A percentile compares a stretch with the other conserved stretches of the same genome.
Evolutionary conservation across 2,797 vertebrate genomes (phyloP).

Genomic region (Lepilemur ruficaudatus): DNA sequence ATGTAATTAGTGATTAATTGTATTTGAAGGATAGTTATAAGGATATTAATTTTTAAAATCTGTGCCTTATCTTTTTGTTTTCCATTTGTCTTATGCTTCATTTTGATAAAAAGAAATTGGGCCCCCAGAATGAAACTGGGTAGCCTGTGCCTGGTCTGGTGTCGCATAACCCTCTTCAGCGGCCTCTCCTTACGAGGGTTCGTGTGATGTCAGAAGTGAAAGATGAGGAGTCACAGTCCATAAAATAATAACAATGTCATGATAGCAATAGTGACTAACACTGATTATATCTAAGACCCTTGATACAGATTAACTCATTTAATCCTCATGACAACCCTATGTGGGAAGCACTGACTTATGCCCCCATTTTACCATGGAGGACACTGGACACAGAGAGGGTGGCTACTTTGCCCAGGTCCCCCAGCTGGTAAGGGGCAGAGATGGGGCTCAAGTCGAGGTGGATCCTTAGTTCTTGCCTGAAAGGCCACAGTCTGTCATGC

Average conservation of each 20-base stretch:
- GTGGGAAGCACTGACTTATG: not conserved
- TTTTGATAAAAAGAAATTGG: not conserved
- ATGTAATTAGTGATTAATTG: not conserved
- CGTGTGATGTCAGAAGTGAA: not conserved
- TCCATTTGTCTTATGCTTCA: not conserved
- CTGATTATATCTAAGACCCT: not conserved
- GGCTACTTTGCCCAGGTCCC: not conserved
- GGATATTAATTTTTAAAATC: not conserved
- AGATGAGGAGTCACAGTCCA: not conserved
- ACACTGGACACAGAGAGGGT: not conserved
- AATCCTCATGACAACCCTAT: not conserved
- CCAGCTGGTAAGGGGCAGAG: not conserved
- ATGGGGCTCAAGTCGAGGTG: not conserved
- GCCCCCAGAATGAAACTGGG: not conserved
- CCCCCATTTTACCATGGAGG: not conserved
- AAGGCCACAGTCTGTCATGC: not conserved
- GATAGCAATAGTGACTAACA: not conserved
- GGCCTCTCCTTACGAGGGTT: not conserved
- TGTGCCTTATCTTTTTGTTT: not conserved
- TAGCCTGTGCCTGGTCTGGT: not conserved
- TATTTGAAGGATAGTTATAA: not conserved
- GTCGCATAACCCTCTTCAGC: not conserved
- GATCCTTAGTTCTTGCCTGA: not conserved
- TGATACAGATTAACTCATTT: not conserved
- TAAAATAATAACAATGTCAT: not conserved